These are phyloP conservation scores for Morpho deidamia DNA, from an alignment of 2,888 invertebrate genomes.

Conservation along the genomic window DNA sequence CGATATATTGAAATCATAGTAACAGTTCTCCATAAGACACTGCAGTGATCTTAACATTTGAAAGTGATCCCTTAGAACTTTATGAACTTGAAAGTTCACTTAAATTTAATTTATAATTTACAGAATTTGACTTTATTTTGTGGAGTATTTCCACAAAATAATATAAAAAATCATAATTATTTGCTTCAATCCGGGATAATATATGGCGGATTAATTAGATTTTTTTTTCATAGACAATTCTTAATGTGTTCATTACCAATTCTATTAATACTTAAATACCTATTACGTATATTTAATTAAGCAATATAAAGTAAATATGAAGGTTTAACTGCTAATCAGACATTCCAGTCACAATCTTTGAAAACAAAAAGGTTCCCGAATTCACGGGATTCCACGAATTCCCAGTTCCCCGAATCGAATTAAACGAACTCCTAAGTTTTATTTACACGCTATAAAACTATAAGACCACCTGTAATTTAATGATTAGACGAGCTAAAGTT, in stretches of 20 bases:
- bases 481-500: conserved; percentile 17
- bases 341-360: background rate
- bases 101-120: background rate
- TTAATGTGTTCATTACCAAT: no score
- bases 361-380: background rate
- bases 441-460: conserved; percentile 12
- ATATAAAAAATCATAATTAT: no score
- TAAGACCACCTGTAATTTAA: conserved; percentile 18
- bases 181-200: no score
- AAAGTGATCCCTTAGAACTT: background rate
- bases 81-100: background rate
- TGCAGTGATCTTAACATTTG: background rate
- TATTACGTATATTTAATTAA: no score
- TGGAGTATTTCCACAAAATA: no score
- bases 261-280: no score
- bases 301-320: no score
- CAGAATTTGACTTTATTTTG: no score
- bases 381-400: background rate
- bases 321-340: background rate
- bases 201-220: no score
- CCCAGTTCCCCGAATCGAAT: conserved; percentile 3
- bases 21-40: background rate
- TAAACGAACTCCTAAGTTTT: conserved; percentile 7
- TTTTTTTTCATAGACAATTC: no score
- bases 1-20: conserved; percentile 1